Percentiles rank a stretch among this genome's conserved stretches.
These are phyloP conservation scores for Poecilia latipinna DNA, from an alignment of 2,113 vertebrate species.

Conservation along the genomic window DNA sequence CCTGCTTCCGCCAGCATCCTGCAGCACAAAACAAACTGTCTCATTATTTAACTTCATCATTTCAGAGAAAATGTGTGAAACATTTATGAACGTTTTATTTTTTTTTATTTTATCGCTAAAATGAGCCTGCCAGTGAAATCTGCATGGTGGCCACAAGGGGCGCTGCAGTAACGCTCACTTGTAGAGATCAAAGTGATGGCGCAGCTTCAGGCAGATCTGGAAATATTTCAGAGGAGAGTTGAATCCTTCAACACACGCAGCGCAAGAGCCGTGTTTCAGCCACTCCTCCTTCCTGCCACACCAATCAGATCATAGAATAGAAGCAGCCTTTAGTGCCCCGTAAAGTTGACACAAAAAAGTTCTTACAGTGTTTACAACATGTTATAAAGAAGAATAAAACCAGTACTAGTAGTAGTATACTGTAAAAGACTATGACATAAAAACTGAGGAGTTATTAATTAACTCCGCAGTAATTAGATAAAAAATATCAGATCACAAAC, in stretches of 20 bases:
- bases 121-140: neutral
- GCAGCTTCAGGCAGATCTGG: slow-evolving; percentile 69
- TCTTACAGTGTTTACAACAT: no score
- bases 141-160: neutral
- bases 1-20: slow-evolving; percentile 65
- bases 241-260: slow-evolving; percentile 75
- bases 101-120: neutral
- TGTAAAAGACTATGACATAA: no score
- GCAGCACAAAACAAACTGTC: neutral
- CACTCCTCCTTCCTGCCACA: slow-evolving; percentile 71
- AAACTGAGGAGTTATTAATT: no score
- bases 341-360: no score
- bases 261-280: slow-evolving; percentile 76
- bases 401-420: no score
- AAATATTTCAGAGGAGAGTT: slow-evolving; percentile 76
- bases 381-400: no score
- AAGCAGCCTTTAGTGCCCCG: no score
- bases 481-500: no score
- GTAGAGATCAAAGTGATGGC: slow-evolving; percentile 60
- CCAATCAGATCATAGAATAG: neutral
- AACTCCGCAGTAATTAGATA: no score
- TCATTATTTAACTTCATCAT: neutral
- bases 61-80: no score
- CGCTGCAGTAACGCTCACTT: slow-evolving; percentile 37
- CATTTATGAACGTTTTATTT: no score